phyloP scores from a whole-genome alignment of 1,140 invertebrate species.

The Hyphantria cunea region DNA sequence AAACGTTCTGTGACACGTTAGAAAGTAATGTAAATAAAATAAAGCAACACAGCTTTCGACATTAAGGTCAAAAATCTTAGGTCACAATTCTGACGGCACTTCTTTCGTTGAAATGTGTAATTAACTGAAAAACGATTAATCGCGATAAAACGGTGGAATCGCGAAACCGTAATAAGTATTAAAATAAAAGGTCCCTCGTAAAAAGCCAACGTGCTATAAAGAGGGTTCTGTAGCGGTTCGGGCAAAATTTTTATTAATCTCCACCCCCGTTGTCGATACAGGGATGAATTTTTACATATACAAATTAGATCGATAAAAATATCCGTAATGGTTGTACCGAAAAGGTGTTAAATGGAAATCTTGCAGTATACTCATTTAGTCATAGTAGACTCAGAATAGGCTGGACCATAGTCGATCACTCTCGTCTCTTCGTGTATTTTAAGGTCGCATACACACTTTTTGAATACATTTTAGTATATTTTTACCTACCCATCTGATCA shows the following conservation, averaged over 20 bases:
- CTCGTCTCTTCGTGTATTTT: background rate
- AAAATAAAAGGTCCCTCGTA: constrained; percentile 65
- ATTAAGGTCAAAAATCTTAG: constrained; percentile 1
- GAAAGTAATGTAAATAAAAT: too few relatives aligned
- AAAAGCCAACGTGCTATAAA: constrained; percentile 71
- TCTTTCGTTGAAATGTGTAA: constrained; percentile 38
- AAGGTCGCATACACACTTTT: too few relatives aligned
- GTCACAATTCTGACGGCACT: constrained; percentile 18
- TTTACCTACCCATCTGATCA: too few relatives aligned
- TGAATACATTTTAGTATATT: too few relatives aligned
- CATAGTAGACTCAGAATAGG: background rate
- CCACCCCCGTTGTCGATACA: constrained; percentile 50
- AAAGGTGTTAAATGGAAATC: constrained; percentile 22
- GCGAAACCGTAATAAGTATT: constrained; percentile 63
- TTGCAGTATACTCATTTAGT: background rate
- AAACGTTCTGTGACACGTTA: too few relatives aligned
- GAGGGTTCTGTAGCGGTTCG: constrained; percentile 58
- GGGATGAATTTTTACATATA: constrained; percentile 55
- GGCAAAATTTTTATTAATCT: constrained; percentile 74
- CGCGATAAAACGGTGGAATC: constrained; percentile 56
- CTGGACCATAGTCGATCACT: background rate
- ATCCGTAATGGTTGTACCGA: constrained; percentile 29
- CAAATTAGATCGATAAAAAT: constrained; percentile 57
- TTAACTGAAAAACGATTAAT: constrained; percentile 62
- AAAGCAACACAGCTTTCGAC: background rate